Evolutionary conservation across 2,888 invertebrate species (phyloP).

Genomic region (Mythimna lalbum): DNA sequence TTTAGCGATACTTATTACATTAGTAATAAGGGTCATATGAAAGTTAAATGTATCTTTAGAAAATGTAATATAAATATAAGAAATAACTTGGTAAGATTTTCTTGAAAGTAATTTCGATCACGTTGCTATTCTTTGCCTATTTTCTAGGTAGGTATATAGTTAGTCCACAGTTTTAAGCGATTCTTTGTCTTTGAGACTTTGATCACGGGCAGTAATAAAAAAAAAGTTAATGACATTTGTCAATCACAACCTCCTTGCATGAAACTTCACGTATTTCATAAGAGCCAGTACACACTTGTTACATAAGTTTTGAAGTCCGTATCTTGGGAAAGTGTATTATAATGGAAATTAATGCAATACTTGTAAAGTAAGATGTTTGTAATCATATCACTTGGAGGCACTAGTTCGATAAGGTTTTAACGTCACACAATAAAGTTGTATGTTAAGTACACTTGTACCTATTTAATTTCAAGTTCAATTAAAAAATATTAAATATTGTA

Average conservation of each 20-base stretch:
- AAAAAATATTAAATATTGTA: conserved; percentile 82
- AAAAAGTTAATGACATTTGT: conserved; percentile 26
- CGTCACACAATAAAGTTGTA: conserved; percentile 76
- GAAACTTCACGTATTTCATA: conserved; percentile 32
- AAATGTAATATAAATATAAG: conserved; percentile 67
- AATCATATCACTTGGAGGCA: conserved; percentile 82
- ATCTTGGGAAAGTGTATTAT: conserved; percentile 59
- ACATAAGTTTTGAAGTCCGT: conserved; percentile 30
- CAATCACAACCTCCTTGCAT: conserved; percentile 46
- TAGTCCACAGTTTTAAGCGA: conserved; percentile 42
- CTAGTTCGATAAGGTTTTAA: conserved; percentile 78
- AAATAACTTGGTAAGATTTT: conserved; percentile 61
- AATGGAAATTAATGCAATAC: conserved; percentile 66
- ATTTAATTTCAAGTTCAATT: conserved; percentile 78
- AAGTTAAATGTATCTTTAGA: conserved; percentile 66
- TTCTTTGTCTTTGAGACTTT: conserved; percentile 54
- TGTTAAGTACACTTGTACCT: conserved; percentile 80
- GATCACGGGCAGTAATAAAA: conserved; percentile 36
- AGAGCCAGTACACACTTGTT: conserved; percentile 39
- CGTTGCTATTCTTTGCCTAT: conserved; percentile 52
- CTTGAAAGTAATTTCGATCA: conserved; percentile 60
- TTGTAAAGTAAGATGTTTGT: conserved; percentile 68
- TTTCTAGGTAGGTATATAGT: conserved; percentile 54
- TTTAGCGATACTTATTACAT: conserved; percentile 69
- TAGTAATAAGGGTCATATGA: conserved; percentile 69